Evolutionary conservation across 2,113 vertebrate species (phyloP).

Genomic region (Tetraodon nigroviridis): DNA sequence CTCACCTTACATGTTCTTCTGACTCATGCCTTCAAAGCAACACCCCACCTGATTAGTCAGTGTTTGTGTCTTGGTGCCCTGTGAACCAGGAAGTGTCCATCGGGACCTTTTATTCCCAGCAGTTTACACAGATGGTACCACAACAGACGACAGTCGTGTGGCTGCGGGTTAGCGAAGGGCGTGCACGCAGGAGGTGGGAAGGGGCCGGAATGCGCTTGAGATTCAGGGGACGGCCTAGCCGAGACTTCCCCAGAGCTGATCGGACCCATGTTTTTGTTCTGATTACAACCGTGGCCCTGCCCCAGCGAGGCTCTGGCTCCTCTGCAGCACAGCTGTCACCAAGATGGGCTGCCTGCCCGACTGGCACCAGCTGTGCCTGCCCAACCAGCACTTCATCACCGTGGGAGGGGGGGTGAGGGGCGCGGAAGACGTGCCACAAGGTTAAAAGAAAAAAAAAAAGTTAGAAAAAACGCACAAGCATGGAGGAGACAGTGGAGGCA

Average conservation of each 20-base stretch:
- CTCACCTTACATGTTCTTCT: slow-evolving; percentile 40
- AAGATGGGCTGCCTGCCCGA: slow-evolving; percentile 55
- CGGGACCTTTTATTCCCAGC: neutral
- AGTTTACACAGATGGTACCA: slow-evolving; percentile 21
- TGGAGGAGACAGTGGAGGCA: neutral
- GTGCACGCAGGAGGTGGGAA: slow-evolving; percentile 13
- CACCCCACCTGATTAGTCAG: slow-evolving; percentile 2
- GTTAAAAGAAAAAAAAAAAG: slow-evolving; percentile 21
- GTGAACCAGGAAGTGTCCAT: slow-evolving; percentile 19
- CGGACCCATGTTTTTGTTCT: slow-evolving; percentile 39
- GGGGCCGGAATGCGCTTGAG: neutral
- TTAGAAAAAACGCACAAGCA: neutral
- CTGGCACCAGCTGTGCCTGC: slow-evolving; percentile 60
- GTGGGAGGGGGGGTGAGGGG: slow-evolving; percentile 20
- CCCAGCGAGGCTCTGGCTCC: slow-evolving; percentile 49
- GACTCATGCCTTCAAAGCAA: slow-evolving; percentile 18
- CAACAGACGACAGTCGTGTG: slow-evolving; percentile 3
- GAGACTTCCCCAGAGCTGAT: slow-evolving; percentile 28
- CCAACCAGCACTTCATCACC: slow-evolving; percentile 60
- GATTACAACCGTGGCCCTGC: slow-evolving; percentile 40
- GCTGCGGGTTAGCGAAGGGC: slow-evolving; percentile 24
- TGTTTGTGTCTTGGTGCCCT: neutral
- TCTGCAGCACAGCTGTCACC: slow-evolving; percentile 57
- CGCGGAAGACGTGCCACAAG: neutral
- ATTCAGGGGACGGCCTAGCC: slow-evolving; percentile 7